Evolutionary conservation across 2,888 invertebrate species (phyloP), one percentile per base, ranked within the genome.

Genomic region (Orthosia gothica): DNA sequence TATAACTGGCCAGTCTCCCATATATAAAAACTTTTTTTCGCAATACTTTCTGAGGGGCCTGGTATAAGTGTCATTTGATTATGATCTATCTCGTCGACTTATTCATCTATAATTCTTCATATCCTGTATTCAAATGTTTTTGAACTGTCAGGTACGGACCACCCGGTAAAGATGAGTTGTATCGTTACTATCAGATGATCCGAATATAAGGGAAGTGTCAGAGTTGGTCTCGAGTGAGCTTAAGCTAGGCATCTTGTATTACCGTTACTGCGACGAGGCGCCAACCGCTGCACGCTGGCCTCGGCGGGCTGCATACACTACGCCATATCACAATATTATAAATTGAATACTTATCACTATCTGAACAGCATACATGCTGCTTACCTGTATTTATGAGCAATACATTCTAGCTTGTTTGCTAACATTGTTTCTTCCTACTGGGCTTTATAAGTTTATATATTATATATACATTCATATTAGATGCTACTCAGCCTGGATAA

Each of bases 231-330:
- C 90, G 89, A 91, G 90, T 91, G 87, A 91, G 92, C 92, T 91
- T 91, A 91, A 91, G 91, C 92, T 91, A 93, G 94, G 93, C 93
- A 94, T 91, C 94, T 95, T 91, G 96, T 94, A 94, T 95, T 96
- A 96, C 96, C 96, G 96, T 96, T 96, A 96, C 90, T 91, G 87
- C 93, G 85, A 89, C 88, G 87, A 90, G 95, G 95, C 96, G 95
- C 96, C 95, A 92, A 86, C 89, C 87, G 40, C 40, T 40, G 40
- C 40, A 84, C 87, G 73, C 40, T 40, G 79, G 82, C 75, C 82
- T 83, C 81, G 85, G 82, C 86, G 82, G 82, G 54, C 77, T 52
- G 86, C 85, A 85, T 85, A 73, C 74, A 82, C 79, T 85, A 83
- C 78, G 76, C 82, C 76, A 85, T 87, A 84, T 87, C 87, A 85